Evolutionary conservation across 1,140 invertebrate genomes (phyloP).

Genomic region (Vollenhovia emeryi): DNA sequence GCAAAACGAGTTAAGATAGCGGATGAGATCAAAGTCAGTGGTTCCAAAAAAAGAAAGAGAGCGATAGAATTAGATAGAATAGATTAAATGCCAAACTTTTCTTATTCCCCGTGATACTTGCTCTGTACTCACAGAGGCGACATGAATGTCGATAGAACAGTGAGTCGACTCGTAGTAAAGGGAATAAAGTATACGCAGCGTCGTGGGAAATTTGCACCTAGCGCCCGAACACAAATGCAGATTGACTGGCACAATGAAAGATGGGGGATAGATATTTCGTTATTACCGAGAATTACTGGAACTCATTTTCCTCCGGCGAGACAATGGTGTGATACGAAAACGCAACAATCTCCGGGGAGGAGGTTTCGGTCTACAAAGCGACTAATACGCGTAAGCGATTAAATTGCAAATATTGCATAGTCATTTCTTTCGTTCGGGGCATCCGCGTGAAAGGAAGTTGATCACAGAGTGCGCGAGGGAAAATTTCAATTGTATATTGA

Average conservation of each 20-base stretch:
- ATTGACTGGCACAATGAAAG: slow-evolving; percentile 23
- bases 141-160: not conserved
- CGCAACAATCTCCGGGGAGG: not conserved
- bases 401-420: slow-evolving; percentile 33
- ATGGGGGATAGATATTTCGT: slow-evolving; percentile 29
- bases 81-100: too few relatives aligned
- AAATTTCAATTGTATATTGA: slow-evolving; percentile 35
- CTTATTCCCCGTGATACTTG: too few relatives aligned
- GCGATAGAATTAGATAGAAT: too few relatives aligned
- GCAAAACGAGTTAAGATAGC: too few relatives aligned
- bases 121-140: not conserved
- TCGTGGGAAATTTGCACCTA: slow-evolving; percentile 14
- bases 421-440: slow-evolving; percentile 38
- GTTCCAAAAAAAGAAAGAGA: too few relatives aligned
- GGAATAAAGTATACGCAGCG: slow-evolving; percentile 7
- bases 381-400: slow-evolving; percentile 3
- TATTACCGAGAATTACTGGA: slow-evolving; percentile 30
- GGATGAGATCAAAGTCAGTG: too few relatives aligned
- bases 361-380: not conserved
- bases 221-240: slow-evolving; percentile 24
- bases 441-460: slow-evolving; percentile 15
- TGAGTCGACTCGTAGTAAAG: not conserved
- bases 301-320: slow-evolving; percentile 41
- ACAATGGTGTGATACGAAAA: slow-evolving; percentile 50
- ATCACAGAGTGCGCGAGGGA: not conserved